Base-by-base conservation (phyloP, 1,140 invertebrate genomes). In the Pemphigus obesinymphae region DNA sequence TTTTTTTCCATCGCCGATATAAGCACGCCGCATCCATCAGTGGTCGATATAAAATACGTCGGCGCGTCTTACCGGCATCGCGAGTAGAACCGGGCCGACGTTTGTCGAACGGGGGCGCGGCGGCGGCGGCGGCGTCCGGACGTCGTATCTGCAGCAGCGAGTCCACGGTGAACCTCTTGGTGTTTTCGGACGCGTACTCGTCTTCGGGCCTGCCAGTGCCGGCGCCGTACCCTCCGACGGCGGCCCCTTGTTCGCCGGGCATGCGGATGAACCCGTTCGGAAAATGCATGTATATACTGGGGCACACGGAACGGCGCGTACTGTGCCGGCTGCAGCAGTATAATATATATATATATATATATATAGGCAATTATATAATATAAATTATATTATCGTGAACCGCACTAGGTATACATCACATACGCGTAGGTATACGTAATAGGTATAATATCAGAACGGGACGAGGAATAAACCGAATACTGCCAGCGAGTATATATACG, bases 121-220 rank as follows among this genome's bases (percentile, higher is more conserved):
- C 82, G 68, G 48, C 61, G 61, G 58, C 11, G 43, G 15, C 81
- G 1, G 29, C 37, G 75, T 82, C 75, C 50, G 70, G 70, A 17
- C 70, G 26, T 20, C 85, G 85, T 31, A 85, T 80, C 58, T 86
- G 84, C 48, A 86, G 83, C 34, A 86, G 82, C 15, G 85, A 84
- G 23, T 84, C 86, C 26, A 86, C 86, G 15, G 86, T 85, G 84
- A 86, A 86, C 34, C 84, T 82, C 26, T 84, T 78, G 0, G 84
- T 75, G 82, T 85, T 85, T 55, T 85, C 83, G 45, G 84, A 82
- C 55, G 55, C 43, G 76, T 80, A 80, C 5, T 76, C 73, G 23
- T 80, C 76, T 10, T 80, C 70, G 70, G 70, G 45, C 1, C 70
- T 29, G 17, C 13, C 13, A 13, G 8, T 45, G 43, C 37, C 37